Evolutionary conservation across 2,797 vertebrate species (phyloP).

Genomic region (Crocidura indochinensis): DNA sequence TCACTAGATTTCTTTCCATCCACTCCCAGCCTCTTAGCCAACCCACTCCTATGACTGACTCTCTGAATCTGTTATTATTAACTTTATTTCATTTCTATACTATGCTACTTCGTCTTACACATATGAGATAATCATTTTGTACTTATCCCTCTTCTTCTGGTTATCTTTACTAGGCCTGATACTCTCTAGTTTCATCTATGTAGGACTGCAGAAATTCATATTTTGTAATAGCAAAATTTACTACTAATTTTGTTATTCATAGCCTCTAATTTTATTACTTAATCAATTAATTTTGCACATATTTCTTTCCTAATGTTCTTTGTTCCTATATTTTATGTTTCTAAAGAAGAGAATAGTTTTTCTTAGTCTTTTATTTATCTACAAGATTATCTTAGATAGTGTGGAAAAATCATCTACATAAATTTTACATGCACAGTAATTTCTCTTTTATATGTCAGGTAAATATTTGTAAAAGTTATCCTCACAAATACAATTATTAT

Average conservation of each 20-base stretch:
- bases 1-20: too few species aligned
- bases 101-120: too few species aligned
- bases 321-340: not conserved
- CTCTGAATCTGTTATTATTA: too few species aligned
- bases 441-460: conserved; percentile 93
- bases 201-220: too few species aligned
- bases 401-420: conserved; percentile 84
- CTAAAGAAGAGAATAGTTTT: not conserved
- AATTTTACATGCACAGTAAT: conserved; percentile 90
- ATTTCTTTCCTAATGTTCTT: not conserved
- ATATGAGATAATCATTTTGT: too few species aligned
- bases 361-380: not conserved
- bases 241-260: not conserved
- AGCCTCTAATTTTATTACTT: conserved; percentile 31
- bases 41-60: too few species aligned
- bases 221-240: too few species aligned
- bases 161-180: too few species aligned
- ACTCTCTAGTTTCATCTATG: too few species aligned
- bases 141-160: too few species aligned
- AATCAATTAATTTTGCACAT: conserved; percentile 14
- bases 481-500: conserved; percentile 93
- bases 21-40: too few species aligned
- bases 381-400: not conserved
- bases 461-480: conserved; percentile 95
- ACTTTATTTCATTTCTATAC: too few species aligned